Conservation (phyloP, 2,888 invertebrate species). For the Dryadula phaetusa region DNA sequence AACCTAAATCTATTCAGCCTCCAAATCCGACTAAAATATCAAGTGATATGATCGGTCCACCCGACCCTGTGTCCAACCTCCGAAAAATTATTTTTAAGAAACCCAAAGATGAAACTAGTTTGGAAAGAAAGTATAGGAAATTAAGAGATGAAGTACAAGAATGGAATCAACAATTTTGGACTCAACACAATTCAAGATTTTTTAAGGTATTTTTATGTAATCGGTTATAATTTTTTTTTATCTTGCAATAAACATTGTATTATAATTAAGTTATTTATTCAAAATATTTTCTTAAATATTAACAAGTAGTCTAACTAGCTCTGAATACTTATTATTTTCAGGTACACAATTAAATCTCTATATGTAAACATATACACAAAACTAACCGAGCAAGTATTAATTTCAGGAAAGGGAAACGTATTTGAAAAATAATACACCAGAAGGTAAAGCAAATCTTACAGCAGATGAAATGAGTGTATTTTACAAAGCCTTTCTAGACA, state of each 20-base stretch:
- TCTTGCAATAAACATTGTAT: background rate
- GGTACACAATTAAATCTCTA: too few species aligned
- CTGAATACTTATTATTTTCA: too few species aligned
- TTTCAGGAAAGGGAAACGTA: slow-evolving; percentile 85
- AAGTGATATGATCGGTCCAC: slow-evolving; percentile 90
- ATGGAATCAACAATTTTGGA: slow-evolving; percentile 95
- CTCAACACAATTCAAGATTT: slow-evolving; percentile 90
- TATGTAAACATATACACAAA: too few species aligned
- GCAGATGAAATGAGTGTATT: slow-evolving; percentile 95
- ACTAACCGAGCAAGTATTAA: too few species aligned
- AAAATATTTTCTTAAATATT: too few species aligned
- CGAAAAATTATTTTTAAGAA: slow-evolving; percentile 88
- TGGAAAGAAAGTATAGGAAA: slow-evolving; percentile 87
- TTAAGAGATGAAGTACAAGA: slow-evolving; percentile 88
- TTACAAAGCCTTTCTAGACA: slow-evolving; percentile 93
- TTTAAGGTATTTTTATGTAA: slow-evolving; percentile 73
- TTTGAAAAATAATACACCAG: slow-evolving; percentile 75
- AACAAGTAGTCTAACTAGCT: background rate
- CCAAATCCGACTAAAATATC: slow-evolving; percentile 72
- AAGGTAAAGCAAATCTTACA: slow-evolving; percentile 82
- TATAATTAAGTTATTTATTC: too few species aligned
- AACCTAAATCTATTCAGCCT: slow-evolving; percentile 63
- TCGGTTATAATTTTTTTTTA: background rate
- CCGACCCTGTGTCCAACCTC: slow-evolving; percentile 91
- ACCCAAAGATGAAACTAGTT: slow-evolving; percentile 85